These are phyloP conservation scores for Cosmopolites sordidus DNA, from an alignment of 2,888 invertebrate genomes.

Conservation along the genomic window DNA sequence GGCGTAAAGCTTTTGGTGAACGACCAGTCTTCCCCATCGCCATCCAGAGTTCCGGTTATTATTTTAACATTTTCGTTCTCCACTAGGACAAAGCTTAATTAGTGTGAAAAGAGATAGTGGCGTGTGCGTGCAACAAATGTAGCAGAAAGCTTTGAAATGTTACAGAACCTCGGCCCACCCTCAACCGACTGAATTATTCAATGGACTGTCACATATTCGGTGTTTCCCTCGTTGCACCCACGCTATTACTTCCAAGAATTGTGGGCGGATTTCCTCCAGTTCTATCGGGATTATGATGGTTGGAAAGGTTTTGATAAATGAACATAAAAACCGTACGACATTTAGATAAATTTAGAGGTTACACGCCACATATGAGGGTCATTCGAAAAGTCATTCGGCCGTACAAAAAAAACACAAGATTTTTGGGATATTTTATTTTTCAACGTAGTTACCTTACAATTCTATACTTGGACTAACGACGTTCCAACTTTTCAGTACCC, in stretches of 20 bases:
- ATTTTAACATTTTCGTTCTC: slow-evolving; percentile 23
- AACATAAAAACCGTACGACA: no score
- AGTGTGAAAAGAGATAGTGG: slow-evolving; percentile 36
- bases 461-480: no score
- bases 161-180: slow-evolving; percentile 18
- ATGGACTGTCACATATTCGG: slow-evolving; percentile 35
- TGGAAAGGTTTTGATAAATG: neutral
- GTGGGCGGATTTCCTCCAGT: slow-evolving; percentile 5
- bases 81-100: slow-evolving; percentile 30
- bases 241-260: slow-evolving; percentile 52
- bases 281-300: neutral
- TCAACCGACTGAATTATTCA: slow-evolving; percentile 19
- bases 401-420: no score
- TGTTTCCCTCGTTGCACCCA: slow-evolving; percentile 49
- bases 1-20: no score
- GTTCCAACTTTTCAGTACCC: no score
- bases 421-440: no score
- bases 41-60: slow-evolving; percentile 13
- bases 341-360: no score
- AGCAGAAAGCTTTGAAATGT: slow-evolving; percentile 25
- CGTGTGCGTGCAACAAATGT: slow-evolving; percentile 28
- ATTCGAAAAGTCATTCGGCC: no score
- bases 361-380: no score
- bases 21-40: no score
- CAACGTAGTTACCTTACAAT: no score